These are phyloP conservation scores for Podarcis lilfordi DNA, from an alignment of 2,797 vertebrate species.

Conservation along the genomic window DNA sequence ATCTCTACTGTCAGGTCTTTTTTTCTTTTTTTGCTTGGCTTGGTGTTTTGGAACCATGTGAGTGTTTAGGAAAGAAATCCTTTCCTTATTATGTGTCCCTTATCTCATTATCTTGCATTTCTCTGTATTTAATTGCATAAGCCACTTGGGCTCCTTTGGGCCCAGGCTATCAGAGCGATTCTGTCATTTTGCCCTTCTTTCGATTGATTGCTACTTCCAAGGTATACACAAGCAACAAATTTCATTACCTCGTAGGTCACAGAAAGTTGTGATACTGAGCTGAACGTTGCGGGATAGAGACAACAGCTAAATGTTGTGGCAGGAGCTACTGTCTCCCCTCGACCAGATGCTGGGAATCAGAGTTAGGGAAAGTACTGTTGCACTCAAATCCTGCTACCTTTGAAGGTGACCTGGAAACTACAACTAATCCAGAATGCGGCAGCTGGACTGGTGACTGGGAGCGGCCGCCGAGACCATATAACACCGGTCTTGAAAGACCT, in stretches of 20 bases:
- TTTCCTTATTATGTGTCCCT: conserved; percentile 58
- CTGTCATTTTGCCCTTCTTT: conserved; percentile 54
- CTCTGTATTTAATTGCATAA: conserved; percentile 64
- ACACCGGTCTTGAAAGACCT: too few relatives aligned
- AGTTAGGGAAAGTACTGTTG: too few relatives aligned
- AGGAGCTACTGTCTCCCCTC: not conserved
- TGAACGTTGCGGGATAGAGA: not conserved
- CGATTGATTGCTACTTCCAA: conserved; percentile 28
- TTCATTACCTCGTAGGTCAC: conserved; percentile 26
- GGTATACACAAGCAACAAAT: conserved; percentile 32
- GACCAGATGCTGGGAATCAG: too few relatives aligned
- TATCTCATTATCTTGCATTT: conserved; percentile 69
- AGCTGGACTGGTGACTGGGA: too few relatives aligned
- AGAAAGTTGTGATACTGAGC: conserved; percentile 10
- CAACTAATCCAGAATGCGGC: too few relatives aligned
- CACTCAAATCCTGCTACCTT: too few relatives aligned
- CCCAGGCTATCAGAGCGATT: conserved; percentile 34
- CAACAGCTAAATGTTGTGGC: not conserved
- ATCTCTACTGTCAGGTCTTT: conserved; percentile 24
- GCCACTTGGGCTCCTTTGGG: conserved; percentile 47
- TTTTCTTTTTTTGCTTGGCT: conserved; percentile 23
- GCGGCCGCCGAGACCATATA: too few relatives aligned
- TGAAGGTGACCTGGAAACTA: too few relatives aligned
- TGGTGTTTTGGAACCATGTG: conserved; percentile 17
- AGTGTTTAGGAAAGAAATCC: conserved; percentile 19